Base-by-base conservation (phyloP, 2,113 vertebrate genomes). In the Cyanoliseus patagonus region DNA sequence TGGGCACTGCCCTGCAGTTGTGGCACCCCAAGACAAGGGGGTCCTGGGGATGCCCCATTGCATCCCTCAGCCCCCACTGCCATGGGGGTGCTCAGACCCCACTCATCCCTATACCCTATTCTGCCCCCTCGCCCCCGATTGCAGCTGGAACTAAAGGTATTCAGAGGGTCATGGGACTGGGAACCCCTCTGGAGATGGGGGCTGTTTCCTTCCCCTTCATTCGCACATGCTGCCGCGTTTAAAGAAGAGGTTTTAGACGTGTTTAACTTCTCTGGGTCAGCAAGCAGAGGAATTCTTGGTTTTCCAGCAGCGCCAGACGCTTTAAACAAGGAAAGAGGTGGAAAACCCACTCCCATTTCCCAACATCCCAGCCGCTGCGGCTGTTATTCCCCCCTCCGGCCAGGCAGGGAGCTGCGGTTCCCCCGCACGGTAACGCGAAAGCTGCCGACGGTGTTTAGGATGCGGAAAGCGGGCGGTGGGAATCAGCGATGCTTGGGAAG, bases 101-200 rank as follows among this genome's bases (percentile, higher is more conserved):
- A 1, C 52, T 46, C 27, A 3, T 33, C 53, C 53, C 39, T 20
- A 23, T 3, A 0, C 44, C 44, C 35, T 17, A 0, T n/a, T 31
- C 30, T 33, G 17, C 4, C 17, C 13, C 13, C 28, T 39, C 7
- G 0, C 5, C 22, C 61, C 17, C 2, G 0, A 3, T 1, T 22
- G 9, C 51, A 41, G 61, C 28, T 27, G 62, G 51, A 62, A 57
- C 10, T 16, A 18, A 59, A 46, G 53, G 6, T 9, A 5, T 35
- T 31, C 7, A 4, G 23, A 42, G 72, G 62, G 30, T 57, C 15
- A 17, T 1, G 17, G 44, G 41, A 51, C 14, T 17, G 17, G n/a
- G 70, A 27, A 1, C 13, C 37, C 16, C 37, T 33, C 44, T 6
- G 33, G 9, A 37, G 39, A 49, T 16, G 3, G 14, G 41, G 5